These are phyloP conservation scores for Agonum fuliginosum DNA, from an alignment of 2,888 invertebrate species.

Conservation along the genomic window DNA sequence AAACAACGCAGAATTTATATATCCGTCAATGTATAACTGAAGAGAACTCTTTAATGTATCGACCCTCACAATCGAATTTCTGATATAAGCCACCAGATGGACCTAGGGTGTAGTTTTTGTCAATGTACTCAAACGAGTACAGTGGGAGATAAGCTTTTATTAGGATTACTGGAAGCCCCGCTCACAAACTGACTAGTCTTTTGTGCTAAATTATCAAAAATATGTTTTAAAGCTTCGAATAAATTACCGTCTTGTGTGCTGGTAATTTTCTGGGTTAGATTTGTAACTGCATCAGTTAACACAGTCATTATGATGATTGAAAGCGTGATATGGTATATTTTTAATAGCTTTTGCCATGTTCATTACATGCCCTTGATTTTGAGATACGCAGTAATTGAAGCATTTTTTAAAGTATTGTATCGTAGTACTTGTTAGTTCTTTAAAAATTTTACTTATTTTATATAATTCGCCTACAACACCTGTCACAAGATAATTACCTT, in stretches of 20 bases:
- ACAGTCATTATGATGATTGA: neutral
- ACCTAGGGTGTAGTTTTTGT: no score
- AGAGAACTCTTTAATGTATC: no score
- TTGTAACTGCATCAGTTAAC: neutral
- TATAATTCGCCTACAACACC: constrained; percentile 61
- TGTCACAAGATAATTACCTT: no score
- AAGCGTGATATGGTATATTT: neutral
- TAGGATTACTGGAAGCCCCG: neutral
- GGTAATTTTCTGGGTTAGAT: neutral
- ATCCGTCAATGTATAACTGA: no score
- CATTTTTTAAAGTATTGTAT: neutral
- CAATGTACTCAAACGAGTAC: no score
- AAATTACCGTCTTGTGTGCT: neutral
- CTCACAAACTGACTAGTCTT: neutral
- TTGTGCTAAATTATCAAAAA: neutral
- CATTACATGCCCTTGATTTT: neutral
- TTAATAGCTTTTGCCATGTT: neutral
- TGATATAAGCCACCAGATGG: no score
- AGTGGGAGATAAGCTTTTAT: neutral
- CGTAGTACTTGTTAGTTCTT: neutral
- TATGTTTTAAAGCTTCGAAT: neutral
- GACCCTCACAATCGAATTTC: no score
- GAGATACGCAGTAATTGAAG: neutral
- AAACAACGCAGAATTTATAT: no score
- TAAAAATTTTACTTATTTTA: neutral